A percentile compares a stretch with the other conserved stretches of the same genome.
phyloP scores from a whole-genome alignment of 2,113 vertebrate genomes.

The Ptychochromis oligacanthus region DNA sequence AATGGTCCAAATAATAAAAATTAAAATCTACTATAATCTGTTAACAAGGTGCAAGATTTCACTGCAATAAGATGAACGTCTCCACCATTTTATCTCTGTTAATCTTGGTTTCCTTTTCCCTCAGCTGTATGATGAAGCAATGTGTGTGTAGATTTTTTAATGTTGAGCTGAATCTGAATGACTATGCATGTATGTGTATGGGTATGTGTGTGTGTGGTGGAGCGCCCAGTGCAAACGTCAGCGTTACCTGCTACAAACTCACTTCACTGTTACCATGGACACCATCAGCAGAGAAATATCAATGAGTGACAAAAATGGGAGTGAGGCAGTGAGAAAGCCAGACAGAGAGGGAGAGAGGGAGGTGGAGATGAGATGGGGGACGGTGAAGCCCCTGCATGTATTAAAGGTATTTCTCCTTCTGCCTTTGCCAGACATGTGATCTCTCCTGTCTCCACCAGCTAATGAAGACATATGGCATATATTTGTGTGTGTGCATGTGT shows the following conservation, averaged over 20 bases:
- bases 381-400: constrained; percentile 39
- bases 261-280: constrained; percentile 72
- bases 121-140: not conserved
- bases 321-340: constrained; percentile 19
- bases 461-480: constrained; percentile 75
- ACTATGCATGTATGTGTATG: not conserved
- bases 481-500: constrained; percentile 17
- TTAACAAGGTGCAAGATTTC: not conserved
- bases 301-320: constrained; percentile 55
- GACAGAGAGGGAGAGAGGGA: constrained; percentile 32
- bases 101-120: not conserved
- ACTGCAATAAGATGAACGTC: not conserved
- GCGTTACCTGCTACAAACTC: constrained; percentile 66
- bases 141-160: not conserved
- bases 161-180: not conserved
- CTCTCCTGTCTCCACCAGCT: constrained; percentile 54
- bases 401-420: constrained; percentile 61
- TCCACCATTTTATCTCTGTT: not conserved
- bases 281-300: constrained; percentile 69
- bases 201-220: constrained; percentile 11
- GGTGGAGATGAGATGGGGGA: constrained; percentile 31
- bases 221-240: constrained; percentile 57
- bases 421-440: constrained; percentile 58
- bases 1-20: not conserved
- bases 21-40: not conserved